A percentile compares a stretch with the other conserved stretches of the same genome.
Evolutionary conservation across 2,888 invertebrate species (phyloP).

Genomic region (Amorpha juglandis): DNA sequence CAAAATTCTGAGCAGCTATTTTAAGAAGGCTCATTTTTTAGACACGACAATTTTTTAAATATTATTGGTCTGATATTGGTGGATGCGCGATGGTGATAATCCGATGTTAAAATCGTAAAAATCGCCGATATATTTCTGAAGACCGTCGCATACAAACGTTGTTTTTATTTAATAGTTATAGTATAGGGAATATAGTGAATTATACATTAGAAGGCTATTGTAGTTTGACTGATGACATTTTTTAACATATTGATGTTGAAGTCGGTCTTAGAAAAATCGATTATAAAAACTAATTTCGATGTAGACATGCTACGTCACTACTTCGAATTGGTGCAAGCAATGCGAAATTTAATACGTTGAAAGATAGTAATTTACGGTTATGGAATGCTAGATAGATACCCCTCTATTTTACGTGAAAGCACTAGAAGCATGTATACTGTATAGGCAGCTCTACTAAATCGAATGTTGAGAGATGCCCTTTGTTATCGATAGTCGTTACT

Average conservation of each 20-base stretch:
- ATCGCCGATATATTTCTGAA: neutral
- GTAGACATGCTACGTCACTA: neutral
- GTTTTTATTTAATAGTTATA: neutral
- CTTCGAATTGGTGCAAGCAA: neutral
- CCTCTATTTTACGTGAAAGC: neutral
- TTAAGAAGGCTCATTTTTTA: conserved; percentile 19
- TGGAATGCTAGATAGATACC: neutral
- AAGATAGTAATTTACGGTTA: neutral
- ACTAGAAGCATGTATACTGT: neutral
- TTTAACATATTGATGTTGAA: neutral
- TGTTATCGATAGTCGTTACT: neutral
- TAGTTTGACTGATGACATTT: neutral
- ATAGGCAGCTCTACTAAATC: neutral
- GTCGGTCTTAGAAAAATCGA: neutral
- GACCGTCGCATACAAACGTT: conserved; percentile 12
- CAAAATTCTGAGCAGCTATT: conserved; percentile 6
- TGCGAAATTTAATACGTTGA: neutral
- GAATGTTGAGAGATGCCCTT: neutral
- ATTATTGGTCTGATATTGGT: conserved; percentile 9
- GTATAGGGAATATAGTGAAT: neutral
- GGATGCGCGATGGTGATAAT: conserved; percentile 2
- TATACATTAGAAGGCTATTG: neutral
- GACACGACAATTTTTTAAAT: conserved; percentile 3
- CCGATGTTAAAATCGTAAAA: conserved; percentile 8
- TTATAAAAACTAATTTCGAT: neutral